Percentiles rank a stretch among this genome's conserved stretches.
These are phyloP conservation scores for Pitangus sulphuratus DNA, from an alignment of 2,797 vertebrate genomes.

Conservation along the genomic window DNA sequence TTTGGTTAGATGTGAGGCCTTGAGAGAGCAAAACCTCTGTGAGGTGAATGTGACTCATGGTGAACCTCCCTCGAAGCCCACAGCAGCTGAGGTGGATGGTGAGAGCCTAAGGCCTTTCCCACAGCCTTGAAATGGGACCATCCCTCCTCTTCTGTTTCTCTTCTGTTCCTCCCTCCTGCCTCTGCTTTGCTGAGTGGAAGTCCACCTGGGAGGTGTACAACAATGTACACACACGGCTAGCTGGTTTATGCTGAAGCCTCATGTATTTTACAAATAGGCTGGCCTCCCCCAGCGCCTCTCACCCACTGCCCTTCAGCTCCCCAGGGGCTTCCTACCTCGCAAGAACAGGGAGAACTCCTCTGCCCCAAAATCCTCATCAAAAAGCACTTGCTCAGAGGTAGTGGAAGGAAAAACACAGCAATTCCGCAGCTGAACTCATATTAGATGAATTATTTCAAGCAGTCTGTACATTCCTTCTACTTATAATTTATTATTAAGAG, in stretches of 20 bases:
- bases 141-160: not conserved
- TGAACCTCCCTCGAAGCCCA: not conserved
- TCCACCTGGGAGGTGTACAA: not conserved
- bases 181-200: not conserved
- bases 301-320: not conserved
- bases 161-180: not conserved
- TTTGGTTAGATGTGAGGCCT: not conserved
- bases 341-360: not conserved
- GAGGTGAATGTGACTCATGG: not conserved
- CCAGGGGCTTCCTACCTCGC: not conserved
- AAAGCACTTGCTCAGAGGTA: not conserved
- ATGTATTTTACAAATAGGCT: not conserved
- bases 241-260: not conserved
- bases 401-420: not conserved
- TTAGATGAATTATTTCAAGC: slow-evolving; percentile 30
- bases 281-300: fast-evolving
- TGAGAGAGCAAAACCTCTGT: not conserved
- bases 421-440: slow-evolving; percentile 8
- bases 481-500: slow-evolving; percentile 45
- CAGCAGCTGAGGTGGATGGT: fast-evolving
- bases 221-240: not conserved
- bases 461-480: not conserved
- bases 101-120: not conserved
- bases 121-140: not conserved
- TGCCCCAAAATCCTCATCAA: not conserved